phyloP scores from a whole-genome alignment of 1,140 invertebrate genomes.

The Maconellicoccus hirsutus region DNA sequence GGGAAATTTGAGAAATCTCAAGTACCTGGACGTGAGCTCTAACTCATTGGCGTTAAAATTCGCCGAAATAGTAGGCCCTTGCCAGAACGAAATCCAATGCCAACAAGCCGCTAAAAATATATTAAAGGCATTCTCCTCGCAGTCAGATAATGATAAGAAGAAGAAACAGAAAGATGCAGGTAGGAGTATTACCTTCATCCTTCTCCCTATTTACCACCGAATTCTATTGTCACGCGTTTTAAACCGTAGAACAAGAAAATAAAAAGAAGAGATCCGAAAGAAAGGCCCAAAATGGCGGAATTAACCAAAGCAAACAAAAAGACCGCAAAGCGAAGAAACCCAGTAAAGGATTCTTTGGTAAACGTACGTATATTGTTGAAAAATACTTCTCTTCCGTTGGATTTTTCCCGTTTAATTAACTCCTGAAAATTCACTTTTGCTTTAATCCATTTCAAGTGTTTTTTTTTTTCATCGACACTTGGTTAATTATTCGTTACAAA shows the following conservation, averaged over 20 bases:
- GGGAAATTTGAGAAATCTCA: constrained; percentile 51
- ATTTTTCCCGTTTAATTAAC: too few species aligned
- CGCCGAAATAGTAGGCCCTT: constrained; percentile 49
- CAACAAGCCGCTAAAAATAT: constrained; percentile 41
- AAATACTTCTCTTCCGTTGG: too few species aligned
- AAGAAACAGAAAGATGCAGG: constrained; percentile 24
- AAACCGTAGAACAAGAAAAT: neutral
- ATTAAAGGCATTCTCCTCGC: constrained; percentile 25
- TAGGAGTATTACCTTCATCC: too few species aligned
- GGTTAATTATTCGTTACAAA: too few species aligned
- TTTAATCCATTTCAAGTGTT: too few species aligned
- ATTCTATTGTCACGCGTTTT: too few species aligned
- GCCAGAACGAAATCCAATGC: constrained; percentile 46
- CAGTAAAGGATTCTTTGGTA: neutral
- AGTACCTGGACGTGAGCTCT: constrained; percentile 63
- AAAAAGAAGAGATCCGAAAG: neutral
- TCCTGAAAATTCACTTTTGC: too few species aligned
- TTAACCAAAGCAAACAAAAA: neutral
- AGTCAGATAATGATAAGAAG: constrained; percentile 12
- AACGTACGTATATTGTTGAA: neutral
- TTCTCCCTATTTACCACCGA: too few species aligned
- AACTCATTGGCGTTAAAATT: constrained; percentile 60
- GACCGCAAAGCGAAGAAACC: constrained; percentile 6
- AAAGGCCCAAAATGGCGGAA: neutral
- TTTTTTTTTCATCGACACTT: too few species aligned